phyloP scores from a whole-genome alignment of 2,113 vertebrate genomes.

The Psilopogon haemacephalus region DNA sequence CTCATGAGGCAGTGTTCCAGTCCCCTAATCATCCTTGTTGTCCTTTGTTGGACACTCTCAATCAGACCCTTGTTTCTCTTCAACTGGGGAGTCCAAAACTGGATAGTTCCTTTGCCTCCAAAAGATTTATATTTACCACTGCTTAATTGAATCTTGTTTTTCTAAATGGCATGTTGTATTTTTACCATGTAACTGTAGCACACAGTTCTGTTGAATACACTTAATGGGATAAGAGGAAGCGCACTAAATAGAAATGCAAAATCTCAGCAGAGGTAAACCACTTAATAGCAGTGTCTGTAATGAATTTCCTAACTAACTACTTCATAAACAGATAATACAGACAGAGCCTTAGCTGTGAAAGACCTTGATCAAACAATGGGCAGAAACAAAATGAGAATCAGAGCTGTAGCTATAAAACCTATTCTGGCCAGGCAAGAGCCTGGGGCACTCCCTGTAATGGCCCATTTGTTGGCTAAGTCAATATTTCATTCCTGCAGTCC shows the following conservation, averaged over 20 bases:
- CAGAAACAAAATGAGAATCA: background rate
- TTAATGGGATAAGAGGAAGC: background rate
- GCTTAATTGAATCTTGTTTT: background rate
- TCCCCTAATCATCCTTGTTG: too few relatives aligned
- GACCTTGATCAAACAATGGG: background rate
- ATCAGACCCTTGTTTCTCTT: too few relatives aligned
- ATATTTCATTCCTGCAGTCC: slow-evolving; percentile 11
- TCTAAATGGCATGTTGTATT: background rate
- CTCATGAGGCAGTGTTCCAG: too few relatives aligned
- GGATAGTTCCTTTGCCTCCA: background rate
- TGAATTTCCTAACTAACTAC: slow-evolving; percentile 4
- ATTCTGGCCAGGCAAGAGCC: background rate
- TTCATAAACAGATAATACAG: background rate
- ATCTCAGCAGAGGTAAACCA: background rate
- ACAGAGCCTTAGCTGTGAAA: background rate
- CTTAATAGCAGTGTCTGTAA: slow-evolving; percentile 1
- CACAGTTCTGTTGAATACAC: background rate
- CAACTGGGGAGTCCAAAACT: too few relatives aligned
- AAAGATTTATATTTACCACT: background rate
- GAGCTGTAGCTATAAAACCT: background rate
- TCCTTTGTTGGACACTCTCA: too few relatives aligned
- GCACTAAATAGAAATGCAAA: background rate
- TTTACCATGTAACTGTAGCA: background rate
- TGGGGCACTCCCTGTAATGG: background rate
- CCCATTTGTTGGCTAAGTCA: background rate